Evolutionary conservation across 2,888 invertebrate species (phyloP).

Genomic region (Hyposoter didymator): DNA sequence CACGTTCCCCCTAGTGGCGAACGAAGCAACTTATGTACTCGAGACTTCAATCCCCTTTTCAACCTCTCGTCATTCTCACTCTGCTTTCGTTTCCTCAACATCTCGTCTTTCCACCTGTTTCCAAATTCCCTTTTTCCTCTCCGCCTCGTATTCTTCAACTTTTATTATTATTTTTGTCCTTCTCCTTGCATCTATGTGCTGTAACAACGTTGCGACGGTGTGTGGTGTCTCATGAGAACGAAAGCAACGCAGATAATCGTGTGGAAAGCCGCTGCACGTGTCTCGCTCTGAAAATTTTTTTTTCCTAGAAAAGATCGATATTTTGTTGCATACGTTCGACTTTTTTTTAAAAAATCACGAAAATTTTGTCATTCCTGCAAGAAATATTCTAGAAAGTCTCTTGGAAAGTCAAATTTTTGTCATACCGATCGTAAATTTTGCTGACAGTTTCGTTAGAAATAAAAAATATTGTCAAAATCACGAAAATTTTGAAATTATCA

Average conservation of each 20-base stretch:
- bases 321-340: too few species aligned
- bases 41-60: conserved; percentile 74
- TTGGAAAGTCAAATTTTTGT: too few species aligned
- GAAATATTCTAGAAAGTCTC: too few species aligned
- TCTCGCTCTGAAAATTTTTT: too few species aligned
- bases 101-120: conserved; percentile 32
- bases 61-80: conserved; percentile 69
- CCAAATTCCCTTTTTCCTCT: conserved; percentile 35
- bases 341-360: too few species aligned
- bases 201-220: not conserved
- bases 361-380: too few species aligned
- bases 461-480: too few species aligned
- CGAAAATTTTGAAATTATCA: too few species aligned
- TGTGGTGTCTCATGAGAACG: not conserved
- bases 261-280: not conserved
- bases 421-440: too few species aligned
- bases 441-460: too few species aligned
- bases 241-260: too few species aligned
- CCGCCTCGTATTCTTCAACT: conserved; percentile 1
- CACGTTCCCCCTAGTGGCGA: conserved; percentile 66
- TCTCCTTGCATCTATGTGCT: not conserved
- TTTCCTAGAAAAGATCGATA: too few species aligned
- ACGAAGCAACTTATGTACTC: conserved; percentile 77
- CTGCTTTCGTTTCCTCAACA: conserved; percentile 48
- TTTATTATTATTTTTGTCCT: conserved; percentile 57